Evolutionary conservation across 2,888 invertebrate species (phyloP).

Genomic region (Mycalesis mineus): DNA sequence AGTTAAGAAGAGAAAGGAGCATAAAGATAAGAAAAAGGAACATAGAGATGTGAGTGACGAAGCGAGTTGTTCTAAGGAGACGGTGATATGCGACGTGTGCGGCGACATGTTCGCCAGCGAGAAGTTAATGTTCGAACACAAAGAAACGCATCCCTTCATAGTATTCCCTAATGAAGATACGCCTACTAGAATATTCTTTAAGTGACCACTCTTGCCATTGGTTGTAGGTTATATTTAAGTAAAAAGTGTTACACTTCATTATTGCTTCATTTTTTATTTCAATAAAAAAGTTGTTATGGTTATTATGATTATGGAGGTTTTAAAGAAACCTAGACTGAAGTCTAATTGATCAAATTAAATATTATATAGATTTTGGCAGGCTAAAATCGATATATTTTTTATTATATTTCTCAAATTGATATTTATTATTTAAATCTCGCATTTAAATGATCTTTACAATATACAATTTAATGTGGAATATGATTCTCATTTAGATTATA

Average conservation of each 20-base stretch:
- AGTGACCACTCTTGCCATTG: constrained; percentile 48
- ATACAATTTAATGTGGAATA: too few relatives aligned
- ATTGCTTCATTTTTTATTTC: not conserved
- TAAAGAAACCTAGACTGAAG: too few relatives aligned
- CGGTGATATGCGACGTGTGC: constrained; percentile 64
- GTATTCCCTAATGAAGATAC: constrained; percentile 71
- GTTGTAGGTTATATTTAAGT: constrained; percentile 26
- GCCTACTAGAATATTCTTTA: constrained; percentile 73
- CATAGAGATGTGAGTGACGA: constrained; percentile 25
- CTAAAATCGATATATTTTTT: too few relatives aligned
- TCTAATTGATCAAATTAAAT: too few relatives aligned
- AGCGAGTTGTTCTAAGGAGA: constrained; percentile 25
- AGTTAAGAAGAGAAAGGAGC: constrained; percentile 38
- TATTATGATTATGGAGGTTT: too few relatives aligned
- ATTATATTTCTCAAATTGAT: too few relatives aligned
- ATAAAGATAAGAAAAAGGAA: not conserved
- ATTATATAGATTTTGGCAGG: too few relatives aligned
- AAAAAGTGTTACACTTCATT: constrained; percentile 18
- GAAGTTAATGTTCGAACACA: constrained; percentile 60
- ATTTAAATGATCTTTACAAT: too few relatives aligned
- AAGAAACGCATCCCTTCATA: constrained; percentile 70
- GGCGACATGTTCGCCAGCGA: constrained; percentile 60
- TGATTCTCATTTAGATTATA: too few relatives aligned
- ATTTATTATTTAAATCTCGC: too few relatives aligned
- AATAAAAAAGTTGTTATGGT: too few relatives aligned